Conservation (phyloP, 2,888 invertebrate species). For the Polyommatus iphigenia region DNA sequence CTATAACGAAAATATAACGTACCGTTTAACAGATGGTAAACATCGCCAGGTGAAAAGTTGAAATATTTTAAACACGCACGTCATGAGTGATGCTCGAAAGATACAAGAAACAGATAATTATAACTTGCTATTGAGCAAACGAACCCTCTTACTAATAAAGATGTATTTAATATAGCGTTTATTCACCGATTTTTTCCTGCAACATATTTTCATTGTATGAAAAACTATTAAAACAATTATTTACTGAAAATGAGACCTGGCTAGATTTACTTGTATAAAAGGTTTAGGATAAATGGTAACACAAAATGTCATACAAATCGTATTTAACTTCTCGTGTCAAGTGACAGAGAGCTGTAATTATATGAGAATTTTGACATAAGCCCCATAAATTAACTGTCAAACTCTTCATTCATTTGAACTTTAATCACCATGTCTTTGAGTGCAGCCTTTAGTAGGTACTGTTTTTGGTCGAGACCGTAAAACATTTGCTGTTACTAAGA, state of each 20-base stretch:
- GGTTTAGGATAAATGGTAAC: too few relatives aligned
- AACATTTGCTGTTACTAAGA: not conserved
- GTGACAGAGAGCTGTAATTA: too few relatives aligned
- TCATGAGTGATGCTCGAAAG: conserved; percentile 4
- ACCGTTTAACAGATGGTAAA: not conserved
- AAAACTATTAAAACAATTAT: not conserved
- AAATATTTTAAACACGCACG: conserved; percentile 5
- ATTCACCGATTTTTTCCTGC: not conserved
- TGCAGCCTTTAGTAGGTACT: too few relatives aligned
- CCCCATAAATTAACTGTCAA: too few relatives aligned
- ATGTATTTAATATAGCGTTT: not conserved
- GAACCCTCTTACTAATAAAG: not conserved
- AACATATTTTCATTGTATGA: not conserved
- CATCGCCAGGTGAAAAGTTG: conserved; percentile 15
- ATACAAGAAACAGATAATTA: conserved; percentile 16
- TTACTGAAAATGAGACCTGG: too few relatives aligned
- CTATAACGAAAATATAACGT: conserved; percentile 7
- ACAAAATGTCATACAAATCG: too few relatives aligned
- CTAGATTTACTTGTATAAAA: too few relatives aligned
- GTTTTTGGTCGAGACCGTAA: not conserved
- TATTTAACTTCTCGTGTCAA: too few relatives aligned
- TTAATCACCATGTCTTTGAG: too few relatives aligned
- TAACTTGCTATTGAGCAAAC: not conserved
- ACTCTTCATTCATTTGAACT: too few relatives aligned
- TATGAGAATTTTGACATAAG: too few relatives aligned